Conservation (phyloP, 2,888 invertebrate species). For the Lasioglossum villosulum region DNA sequence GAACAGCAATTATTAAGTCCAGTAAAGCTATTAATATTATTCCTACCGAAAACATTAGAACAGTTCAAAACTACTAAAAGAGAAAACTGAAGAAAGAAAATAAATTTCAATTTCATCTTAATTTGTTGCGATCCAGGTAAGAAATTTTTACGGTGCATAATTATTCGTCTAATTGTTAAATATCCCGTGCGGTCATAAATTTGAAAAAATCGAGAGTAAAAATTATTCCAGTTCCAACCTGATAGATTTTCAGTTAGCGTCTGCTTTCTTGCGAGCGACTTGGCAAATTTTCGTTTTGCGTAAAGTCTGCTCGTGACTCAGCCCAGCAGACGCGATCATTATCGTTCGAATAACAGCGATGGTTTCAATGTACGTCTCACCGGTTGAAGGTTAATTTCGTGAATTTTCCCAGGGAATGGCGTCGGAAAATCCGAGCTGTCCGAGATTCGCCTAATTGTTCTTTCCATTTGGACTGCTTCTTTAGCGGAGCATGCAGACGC, state of each 20-base stretch:
- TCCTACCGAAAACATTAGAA: background rate
- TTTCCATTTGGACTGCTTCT: constrained; percentile 71
- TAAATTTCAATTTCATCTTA: background rate
- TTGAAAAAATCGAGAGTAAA: background rate
- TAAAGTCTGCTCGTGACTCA: background rate
- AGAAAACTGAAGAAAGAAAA: background rate
- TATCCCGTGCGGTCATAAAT: background rate
- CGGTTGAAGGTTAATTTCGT: constrained; percentile 6
- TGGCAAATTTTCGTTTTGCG: background rate
- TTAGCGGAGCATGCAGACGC: constrained; percentile 68
- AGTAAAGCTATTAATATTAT: no score
- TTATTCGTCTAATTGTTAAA: background rate
- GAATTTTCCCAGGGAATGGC: background rate
- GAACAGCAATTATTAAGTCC: background rate
- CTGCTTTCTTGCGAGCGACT: background rate
- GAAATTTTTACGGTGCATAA: background rate
- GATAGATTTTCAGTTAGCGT: background rate
- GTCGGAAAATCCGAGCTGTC: constrained; percentile 39
- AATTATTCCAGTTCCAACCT: background rate
- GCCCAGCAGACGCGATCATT: background rate
- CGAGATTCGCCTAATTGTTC: constrained; percentile 69
- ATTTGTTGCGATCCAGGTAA: background rate
- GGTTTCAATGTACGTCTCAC: background rate
- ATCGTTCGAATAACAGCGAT: background rate
- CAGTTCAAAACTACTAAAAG: no score